These are phyloP conservation scores for Heterotilapia buettikoferi DNA, from an alignment of 2,113 vertebrate species.

Conservation along the genomic window DNA sequence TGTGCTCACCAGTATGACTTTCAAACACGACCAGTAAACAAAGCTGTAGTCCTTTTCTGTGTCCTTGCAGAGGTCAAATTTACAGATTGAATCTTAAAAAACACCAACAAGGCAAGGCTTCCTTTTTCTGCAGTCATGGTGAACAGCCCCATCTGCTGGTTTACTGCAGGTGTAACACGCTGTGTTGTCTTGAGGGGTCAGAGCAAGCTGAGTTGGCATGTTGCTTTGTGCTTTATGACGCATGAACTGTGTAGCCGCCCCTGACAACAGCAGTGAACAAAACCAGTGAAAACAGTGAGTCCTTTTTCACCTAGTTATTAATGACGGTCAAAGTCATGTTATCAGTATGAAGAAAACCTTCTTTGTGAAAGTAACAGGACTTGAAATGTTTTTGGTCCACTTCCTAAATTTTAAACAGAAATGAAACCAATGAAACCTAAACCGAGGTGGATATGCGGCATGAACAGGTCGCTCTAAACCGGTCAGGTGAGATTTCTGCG, in stretches of 20 bases:
- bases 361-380: background rate
- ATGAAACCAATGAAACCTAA: slow-evolving; percentile 43
- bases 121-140: slow-evolving; percentile 26
- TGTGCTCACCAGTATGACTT: background rate
- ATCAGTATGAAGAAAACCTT: background rate
- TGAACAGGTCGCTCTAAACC: slow-evolving; percentile 29
- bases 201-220: background rate
- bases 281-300: background rate
- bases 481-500: slow-evolving; percentile 51
- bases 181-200: background rate
- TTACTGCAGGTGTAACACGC: background rate
- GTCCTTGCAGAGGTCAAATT: slow-evolving; percentile 50
- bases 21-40: background rate
- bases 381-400: background rate
- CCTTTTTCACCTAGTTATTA: background rate
- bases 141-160: slow-evolving; percentile 64
- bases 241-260: background rate
- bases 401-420: slow-evolving; percentile 36
- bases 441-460: background rate
- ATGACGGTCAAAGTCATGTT: background rate
- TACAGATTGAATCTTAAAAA: slow-evolving; percentile 42
- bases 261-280: background rate
- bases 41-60: background rate
- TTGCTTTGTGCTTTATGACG: background rate
- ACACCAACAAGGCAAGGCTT: background rate